A percentile compares a stretch with the other conserved stretches of the same genome.
Evolutionary conservation across 1,140 invertebrate genomes (phyloP).

Genomic region (Gonioctena quinquepunctata): DNA sequence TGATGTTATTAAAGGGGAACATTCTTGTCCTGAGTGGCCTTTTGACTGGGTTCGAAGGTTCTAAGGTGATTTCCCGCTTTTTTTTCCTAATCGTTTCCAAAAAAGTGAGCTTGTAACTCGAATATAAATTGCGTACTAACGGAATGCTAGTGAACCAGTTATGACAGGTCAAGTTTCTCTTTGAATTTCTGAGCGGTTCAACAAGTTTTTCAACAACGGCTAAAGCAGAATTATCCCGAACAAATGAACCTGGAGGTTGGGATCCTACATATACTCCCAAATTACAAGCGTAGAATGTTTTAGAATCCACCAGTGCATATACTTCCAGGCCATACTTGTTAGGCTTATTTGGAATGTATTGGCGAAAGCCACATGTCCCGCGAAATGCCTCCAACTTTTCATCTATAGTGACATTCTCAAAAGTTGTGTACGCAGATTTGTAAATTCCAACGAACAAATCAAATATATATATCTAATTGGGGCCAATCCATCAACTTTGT

Average conservation of each 20-base stretch:
- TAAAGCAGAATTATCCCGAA: background rate
- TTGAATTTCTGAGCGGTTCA: background rate
- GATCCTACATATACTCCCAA: conserved; percentile 4
- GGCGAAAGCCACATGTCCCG: conserved; percentile 1
- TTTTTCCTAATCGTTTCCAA: conserved; percentile 6
- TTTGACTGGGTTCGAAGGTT: background rate
- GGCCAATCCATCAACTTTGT: background rate
- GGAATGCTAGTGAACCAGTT: conserved; percentile 11
- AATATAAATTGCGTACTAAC: background rate
- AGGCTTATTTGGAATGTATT: conserved; percentile 49
- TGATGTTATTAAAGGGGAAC: conserved; percentile 4
- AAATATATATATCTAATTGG: background rate
- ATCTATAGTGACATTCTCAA: conserved; percentile 48
- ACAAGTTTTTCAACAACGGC: background rate
- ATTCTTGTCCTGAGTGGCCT: background rate
- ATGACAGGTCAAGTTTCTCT: background rate
- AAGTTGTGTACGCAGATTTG: background rate
- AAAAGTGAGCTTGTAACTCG: background rate
- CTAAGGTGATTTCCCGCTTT: background rate
- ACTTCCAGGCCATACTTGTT: background rate
- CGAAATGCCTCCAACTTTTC: conserved; percentile 35
- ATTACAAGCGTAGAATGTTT: conserved; percentile 29
- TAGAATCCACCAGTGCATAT: conserved; percentile 44
- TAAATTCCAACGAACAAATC: background rate
- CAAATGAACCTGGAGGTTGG: conserved; percentile 1